A percentile compares a stretch with the other conserved stretches of the same genome.
These are phyloP conservation scores for Arion vulgaris DNA, from an alignment of 1,140 invertebrate genomes.

Conservation along the genomic window DNA sequence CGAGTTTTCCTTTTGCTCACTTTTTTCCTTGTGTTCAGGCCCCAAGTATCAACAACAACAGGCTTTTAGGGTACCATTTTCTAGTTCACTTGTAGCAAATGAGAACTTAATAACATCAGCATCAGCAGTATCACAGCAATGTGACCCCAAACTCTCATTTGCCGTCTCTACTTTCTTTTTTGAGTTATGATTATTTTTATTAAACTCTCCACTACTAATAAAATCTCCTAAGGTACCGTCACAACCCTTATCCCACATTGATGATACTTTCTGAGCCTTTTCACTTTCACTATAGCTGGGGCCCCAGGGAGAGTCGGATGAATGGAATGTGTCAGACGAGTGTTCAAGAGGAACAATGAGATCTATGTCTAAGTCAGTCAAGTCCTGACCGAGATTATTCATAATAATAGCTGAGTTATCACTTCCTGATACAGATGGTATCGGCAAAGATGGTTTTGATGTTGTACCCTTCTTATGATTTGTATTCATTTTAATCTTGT, in stretches of 20 bases:
- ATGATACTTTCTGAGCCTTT: background rate
- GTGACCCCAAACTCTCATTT: background rate
- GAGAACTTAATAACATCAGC: constrained; percentile 27
- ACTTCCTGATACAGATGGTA: background rate
- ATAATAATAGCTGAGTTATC: constrained; percentile 26
- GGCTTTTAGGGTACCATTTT: background rate
- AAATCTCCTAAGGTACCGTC: background rate
- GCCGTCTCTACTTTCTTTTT: background rate
- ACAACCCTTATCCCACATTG: background rate
- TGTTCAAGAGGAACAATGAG: constrained; percentile 16
- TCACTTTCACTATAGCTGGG: background rate
- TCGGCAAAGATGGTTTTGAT: background rate
- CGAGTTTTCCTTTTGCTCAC: background rate
- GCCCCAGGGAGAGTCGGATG: background rate
- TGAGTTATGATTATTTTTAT: background rate
- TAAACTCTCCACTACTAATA: background rate
- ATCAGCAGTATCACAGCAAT: background rate
- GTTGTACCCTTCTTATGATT: background rate
- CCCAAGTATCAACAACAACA: background rate
- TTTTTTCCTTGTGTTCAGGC: background rate
- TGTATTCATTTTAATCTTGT: background rate
- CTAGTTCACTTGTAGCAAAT: background rate
- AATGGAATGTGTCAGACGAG: constrained; percentile 28
- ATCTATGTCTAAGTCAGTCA: constrained; percentile 27
- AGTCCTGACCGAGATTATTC: constrained; percentile 27